A percentile compares a stretch with the other conserved stretches of the same genome.
These are phyloP conservation scores for Prietella phreatophila DNA, from an alignment of 2,113 vertebrate genomes.

Conservation along the genomic window DNA sequence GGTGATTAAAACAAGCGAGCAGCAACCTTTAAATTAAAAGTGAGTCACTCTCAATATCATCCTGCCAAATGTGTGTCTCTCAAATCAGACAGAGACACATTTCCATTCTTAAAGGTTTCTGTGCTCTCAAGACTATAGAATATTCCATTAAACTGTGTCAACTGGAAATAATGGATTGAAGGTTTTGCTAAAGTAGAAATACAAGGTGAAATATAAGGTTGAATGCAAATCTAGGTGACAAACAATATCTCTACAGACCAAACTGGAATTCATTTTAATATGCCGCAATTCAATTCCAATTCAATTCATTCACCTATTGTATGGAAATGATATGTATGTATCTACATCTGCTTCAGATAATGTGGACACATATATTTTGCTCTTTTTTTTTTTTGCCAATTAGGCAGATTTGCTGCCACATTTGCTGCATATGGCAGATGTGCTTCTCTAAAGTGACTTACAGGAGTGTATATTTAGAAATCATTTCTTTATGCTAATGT, in stretches of 20 bases:
- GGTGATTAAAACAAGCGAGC: conserved; percentile 87
- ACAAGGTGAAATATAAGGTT: background rate
- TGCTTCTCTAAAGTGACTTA: background rate
- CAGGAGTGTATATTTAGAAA: background rate
- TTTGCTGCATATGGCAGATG: background rate
- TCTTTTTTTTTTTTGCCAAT: background rate
- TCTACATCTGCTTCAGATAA: background rate
- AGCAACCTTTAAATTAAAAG: conserved; percentile 41
- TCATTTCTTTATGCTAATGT: conserved; percentile 13
- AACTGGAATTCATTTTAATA: background rate
- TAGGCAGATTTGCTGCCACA: background rate
- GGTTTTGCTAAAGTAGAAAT: background rate
- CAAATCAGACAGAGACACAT: conserved; percentile 45
- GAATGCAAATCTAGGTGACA: background rate
- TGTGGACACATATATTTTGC: background rate
- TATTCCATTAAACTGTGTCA: background rate
- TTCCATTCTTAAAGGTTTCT: conserved; percentile 32
- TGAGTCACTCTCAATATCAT: conserved; percentile 51
- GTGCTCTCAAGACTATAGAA: background rate
- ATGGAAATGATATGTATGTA: background rate
- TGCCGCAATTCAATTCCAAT: too few species aligned
- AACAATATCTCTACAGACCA: background rate
- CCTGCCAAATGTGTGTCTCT: conserved; percentile 39
- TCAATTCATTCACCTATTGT: background rate
- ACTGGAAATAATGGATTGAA: background rate